Evolutionary conservation across 2,888 invertebrate species (phyloP), one percentile per base, ranked within the genome.

Genomic region (Amaurobius ferox): DNA sequence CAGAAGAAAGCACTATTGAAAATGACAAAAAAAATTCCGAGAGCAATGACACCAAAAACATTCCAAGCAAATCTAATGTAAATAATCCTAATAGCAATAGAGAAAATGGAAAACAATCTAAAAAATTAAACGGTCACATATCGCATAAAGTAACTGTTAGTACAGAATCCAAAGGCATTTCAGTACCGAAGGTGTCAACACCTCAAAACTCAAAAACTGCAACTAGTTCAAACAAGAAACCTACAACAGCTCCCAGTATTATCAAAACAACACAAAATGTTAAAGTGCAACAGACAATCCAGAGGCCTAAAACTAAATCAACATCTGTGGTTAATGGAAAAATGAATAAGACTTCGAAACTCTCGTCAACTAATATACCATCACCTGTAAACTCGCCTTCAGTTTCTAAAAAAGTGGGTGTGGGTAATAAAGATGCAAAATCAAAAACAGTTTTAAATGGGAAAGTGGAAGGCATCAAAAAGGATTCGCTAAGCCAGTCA

Each of bases 201-300:
- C 13, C 73, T 19, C 71, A 79, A n/a, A 79, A 76, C 19, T 55
- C 76, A 9, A 68, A 23, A 39, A 30, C 11, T n/a, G 13, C 26
- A 7, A 72, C 19, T 77, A 74, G 71, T 26, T 44, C 7, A 35
- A 61, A 67, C 3, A 73, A 48, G n/a, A 86, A 85, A 72, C 30
- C 83, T 29, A 73, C 78, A 11, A 68, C 55, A 11, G 73, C 76
- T 5, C 85, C 79, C 28, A 79, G 85, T 35, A 61, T 86, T 7
- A 70, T 86, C 11, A 86, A 86, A 28, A 86, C 85, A 26, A 86
- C 72, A n/a, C 85, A 79, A 11, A 85, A 85, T 67, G 83, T 85
- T 6, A 85, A 72, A 39, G 71, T 85, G 6, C 83, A 85, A n/a
- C 83, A 85, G 55, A 85, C 77, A 19, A 55, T 77, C 23, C 71